These are phyloP conservation scores for Anolis carolinensis DNA, from an alignment of 2,113 vertebrate genomes.

Conservation along the genomic window DNA sequence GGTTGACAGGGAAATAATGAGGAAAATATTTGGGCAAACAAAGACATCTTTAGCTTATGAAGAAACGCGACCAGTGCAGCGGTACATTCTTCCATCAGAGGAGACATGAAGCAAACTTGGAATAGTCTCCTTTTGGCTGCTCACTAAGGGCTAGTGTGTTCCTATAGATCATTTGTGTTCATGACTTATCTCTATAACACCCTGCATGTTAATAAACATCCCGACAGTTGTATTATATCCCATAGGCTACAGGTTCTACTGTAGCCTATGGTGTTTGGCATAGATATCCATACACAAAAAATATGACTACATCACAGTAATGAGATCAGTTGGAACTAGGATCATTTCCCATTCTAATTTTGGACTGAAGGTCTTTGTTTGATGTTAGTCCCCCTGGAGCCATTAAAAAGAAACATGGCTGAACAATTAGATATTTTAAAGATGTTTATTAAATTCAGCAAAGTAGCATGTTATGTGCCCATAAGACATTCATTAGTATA, in stretches of 20 bases:
- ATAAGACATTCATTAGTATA: conserved; percentile 44
- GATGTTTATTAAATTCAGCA: conserved; percentile 51
- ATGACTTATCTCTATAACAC: not conserved
- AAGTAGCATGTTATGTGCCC: conserved; percentile 34
- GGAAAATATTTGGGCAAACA: too few species aligned
- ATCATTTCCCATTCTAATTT: conserved; percentile 46
- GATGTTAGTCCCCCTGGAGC: conserved; percentile 5
- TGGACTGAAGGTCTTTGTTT: conserved; percentile 37
- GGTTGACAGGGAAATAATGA: too few species aligned
- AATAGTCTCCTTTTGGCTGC: not conserved
- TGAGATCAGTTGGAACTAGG: conserved; percentile 43
- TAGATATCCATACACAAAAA: not conserved
- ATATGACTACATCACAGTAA: conserved; percentile 18
- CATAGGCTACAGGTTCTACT: conserved; percentile 41
- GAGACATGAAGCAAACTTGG: not conserved
- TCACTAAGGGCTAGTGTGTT: not conserved
- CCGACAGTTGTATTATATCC: conserved; percentile 13
- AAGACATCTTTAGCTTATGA: too few species aligned
- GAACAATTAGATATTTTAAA: conserved; percentile 56
- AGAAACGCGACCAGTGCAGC: too few species aligned
- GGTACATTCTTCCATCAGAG: not conserved
- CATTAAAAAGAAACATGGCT: conserved; percentile 23
- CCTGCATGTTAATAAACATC: conserved; percentile 33
- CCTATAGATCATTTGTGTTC: not conserved
- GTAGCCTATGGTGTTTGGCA: not conserved